Percentiles rank a stretch among this genome's conserved stretches.
Conservation (phyloP, 2,113 vertebrate genomes). For the Andinoacara biseriatus region DNA sequence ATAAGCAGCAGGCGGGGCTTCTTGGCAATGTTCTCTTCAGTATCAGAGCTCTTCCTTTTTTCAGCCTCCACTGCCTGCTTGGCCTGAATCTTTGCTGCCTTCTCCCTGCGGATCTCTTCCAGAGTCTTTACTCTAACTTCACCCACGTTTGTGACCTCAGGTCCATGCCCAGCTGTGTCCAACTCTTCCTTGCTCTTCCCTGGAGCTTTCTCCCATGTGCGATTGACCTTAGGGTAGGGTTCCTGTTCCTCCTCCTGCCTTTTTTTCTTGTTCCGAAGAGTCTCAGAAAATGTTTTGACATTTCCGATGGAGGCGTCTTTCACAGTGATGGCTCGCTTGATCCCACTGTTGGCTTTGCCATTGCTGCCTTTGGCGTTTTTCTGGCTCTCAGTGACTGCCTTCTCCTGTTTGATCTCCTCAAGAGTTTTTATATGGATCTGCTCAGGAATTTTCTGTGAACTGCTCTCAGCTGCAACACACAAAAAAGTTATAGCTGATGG, state of each 20-base stretch:
- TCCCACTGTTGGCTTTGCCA: conserved; percentile 50
- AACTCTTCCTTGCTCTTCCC: not conserved
- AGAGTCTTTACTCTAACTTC: conserved; percentile 89
- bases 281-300: conserved; percentile 83
- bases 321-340: conserved; percentile 23
- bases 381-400: conserved; percentile 76
- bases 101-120: conserved; percentile 93
- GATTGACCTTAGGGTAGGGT: not conserved
- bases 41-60: conserved; percentile 13
- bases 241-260: conserved; percentile 73
- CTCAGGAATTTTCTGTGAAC: conserved; percentile 63
- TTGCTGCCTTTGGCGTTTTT: not conserved
- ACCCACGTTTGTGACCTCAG: not conserved
- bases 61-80: conserved; percentile 31
- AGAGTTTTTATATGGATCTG: conserved; percentile 91
- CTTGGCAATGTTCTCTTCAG: conserved; percentile 32
- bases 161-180: not conserved
- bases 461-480: conserved; percentile 64
- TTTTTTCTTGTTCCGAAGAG: conserved; percentile 83
- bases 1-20: conserved; percentile 72
- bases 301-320: conserved; percentile 44
- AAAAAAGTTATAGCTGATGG: not conserved
- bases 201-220: conserved; percentile 8
- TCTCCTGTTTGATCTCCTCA: conserved; percentile 92
- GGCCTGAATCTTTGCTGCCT: conserved; percentile 84